Conservation (phyloP, 2,113 vertebrate species). For the Calonectris borealis region DNA sequence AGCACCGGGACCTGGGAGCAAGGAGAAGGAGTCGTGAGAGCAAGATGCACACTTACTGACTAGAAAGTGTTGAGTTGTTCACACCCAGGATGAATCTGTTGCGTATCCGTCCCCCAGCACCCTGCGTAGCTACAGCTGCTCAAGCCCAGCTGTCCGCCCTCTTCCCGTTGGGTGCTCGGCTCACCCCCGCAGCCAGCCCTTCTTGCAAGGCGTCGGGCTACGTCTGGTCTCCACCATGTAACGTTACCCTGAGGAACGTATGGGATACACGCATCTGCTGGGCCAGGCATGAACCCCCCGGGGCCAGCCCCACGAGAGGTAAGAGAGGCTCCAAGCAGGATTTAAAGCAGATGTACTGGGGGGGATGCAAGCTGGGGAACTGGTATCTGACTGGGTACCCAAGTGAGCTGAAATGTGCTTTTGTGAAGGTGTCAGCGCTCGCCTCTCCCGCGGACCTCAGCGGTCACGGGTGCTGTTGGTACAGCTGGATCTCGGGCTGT, state of each 20-base stretch:
- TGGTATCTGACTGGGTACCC: neutral
- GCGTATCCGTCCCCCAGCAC: accelerated
- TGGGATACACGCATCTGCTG: neutral
- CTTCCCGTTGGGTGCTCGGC: accelerated
- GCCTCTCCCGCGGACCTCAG: too few relatives aligned
- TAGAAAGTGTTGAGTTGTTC: neutral
- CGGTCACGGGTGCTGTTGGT: neutral
- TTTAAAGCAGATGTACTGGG: accelerated
- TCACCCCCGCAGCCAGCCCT: neutral
- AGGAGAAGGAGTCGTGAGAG: neutral
- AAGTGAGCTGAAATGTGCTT: neutral
- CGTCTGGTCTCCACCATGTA: neutral
- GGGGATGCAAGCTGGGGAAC: neutral
- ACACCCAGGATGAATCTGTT: neutral
- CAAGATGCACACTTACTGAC: accelerated
- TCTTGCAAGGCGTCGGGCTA: accelerated
- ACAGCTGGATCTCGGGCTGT: neutral
- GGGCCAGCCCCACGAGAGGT: neutral
- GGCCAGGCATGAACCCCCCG: neutral
- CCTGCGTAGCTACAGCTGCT: neutral
- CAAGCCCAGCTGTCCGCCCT: neutral
- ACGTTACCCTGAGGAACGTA: accelerated
- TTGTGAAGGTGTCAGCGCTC: neutral
- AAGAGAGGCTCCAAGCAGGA: neutral
- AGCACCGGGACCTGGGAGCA: accelerated